Evolutionary conservation across 2,113 vertebrate species (phyloP).

Genomic region (Cryptomyrus ogoouensis): DNA sequence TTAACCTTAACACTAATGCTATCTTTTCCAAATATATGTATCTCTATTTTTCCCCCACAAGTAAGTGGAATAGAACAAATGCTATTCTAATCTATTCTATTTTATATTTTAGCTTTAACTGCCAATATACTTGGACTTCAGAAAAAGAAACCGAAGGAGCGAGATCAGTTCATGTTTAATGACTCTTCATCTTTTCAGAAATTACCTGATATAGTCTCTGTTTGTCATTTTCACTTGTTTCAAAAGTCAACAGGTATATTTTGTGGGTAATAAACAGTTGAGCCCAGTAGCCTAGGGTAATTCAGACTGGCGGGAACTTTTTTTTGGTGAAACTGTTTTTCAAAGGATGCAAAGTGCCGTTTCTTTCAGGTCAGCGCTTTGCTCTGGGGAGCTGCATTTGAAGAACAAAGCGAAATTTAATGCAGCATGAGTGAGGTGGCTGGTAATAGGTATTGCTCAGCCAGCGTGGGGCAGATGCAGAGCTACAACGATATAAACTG

Average conservation of each 20-base stretch:
- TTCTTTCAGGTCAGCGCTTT: conserved; percentile 7
- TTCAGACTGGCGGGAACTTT: neutral
- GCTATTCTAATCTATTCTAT: neutral
- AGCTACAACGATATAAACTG: neutral
- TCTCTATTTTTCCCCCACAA: neutral
- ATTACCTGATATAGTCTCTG: neutral
- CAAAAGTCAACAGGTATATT: neutral
- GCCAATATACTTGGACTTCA: neutral
- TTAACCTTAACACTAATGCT: neutral
- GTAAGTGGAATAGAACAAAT: neutral
- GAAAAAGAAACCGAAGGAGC: neutral
- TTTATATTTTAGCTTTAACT: neutral
- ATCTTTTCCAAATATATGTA: neutral
- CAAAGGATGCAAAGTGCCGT: neutral
- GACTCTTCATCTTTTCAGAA: neutral
- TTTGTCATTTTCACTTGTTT: neutral
- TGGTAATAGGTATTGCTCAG: neutral
- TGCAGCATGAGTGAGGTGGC: neutral
- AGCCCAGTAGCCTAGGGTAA: neutral
- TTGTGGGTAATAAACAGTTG: neutral
- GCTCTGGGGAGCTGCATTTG: neutral
- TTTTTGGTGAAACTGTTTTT: neutral
- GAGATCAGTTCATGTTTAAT: neutral
- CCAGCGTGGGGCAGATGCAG: neutral
- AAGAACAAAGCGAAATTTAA: neutral